These are phyloP conservation scores for Gasterosteus aculeatus DNA, from an alignment of 2,113 vertebrate species.

Conservation along the genomic window DNA sequence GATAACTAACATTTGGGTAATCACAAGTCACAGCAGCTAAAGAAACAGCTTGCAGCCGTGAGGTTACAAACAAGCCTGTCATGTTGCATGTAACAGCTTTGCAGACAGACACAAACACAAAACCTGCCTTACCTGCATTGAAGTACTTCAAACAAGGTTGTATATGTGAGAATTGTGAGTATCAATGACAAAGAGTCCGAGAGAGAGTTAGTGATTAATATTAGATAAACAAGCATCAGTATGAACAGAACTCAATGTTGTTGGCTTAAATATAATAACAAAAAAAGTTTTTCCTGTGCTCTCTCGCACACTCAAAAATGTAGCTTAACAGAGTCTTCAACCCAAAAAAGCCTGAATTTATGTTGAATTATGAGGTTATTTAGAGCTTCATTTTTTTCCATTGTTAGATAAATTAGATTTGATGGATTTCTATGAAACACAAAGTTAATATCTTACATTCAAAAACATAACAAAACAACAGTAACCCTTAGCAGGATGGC, in stretches of 20 bases:
- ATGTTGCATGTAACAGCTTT: slow-evolving; percentile 5
- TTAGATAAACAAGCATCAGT: slow-evolving; percentile 1
- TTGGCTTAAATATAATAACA: neutral
- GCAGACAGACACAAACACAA: neutral
- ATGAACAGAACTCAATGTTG: neutral
- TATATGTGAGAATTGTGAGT: slow-evolving; percentile 12
- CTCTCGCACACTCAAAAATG: neutral
- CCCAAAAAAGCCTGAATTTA: neutral
- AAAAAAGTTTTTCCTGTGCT: neutral
- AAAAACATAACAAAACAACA: slow-evolving; percentile 3
- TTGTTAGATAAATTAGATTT: neutral
- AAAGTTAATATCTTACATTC: neutral
- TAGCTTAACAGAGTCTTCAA: neutral
- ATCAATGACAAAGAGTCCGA: slow-evolving; percentile 26
- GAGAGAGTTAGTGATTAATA: neutral
- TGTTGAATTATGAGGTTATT: neutral
- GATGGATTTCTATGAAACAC: neutral
- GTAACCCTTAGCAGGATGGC: neutral
- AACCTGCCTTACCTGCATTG: neutral
- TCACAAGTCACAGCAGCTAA: slow-evolving; percentile 23
- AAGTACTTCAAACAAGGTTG: slow-evolving; percentile 1
- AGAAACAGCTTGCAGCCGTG: slow-evolving; percentile 22
- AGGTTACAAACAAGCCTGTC: slow-evolving; percentile 8
- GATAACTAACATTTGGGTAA: slow-evolving; percentile 16
- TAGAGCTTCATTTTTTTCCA: neutral